phyloP scores from a whole-genome alignment of 2,888 invertebrate species.

The Macaria notata region DNA sequence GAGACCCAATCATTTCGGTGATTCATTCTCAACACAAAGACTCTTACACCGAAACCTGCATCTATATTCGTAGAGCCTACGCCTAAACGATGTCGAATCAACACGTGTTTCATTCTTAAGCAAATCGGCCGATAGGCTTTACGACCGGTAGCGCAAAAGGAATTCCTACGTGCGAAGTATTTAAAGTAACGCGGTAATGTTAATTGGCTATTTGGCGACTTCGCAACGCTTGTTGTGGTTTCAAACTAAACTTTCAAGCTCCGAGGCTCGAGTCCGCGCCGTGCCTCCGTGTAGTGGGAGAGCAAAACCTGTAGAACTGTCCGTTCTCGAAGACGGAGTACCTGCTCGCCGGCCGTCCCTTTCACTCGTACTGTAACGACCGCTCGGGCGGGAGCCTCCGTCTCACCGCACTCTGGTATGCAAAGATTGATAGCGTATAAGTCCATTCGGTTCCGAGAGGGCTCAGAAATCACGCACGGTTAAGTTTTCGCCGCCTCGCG shows the following conservation, averaged over 20 bases:
- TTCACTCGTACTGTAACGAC: conserved; percentile 55
- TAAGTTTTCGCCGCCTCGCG: conserved; percentile 80
- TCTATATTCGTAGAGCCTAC: background rate
- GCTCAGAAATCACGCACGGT: conserved; percentile 80
- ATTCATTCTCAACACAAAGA: conserved; percentile 19
- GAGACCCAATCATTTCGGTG: conserved; percentile 28
- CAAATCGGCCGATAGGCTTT: conserved; percentile 26
- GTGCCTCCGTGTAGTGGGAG: conserved; percentile 79
- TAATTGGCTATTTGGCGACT: conserved; percentile 46
- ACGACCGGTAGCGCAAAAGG: conserved; percentile 32
- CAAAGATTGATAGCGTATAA: conserved; percentile 82
- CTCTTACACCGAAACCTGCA: background rate
- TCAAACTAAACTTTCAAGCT: conserved; percentile 74
- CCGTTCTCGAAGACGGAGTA: conserved; percentile 74
- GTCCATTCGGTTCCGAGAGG: conserved; percentile 81
- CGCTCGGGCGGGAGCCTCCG: conserved; percentile 56
- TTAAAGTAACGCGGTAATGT: conserved; percentile 28
- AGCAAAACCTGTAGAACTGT: conserved; percentile 81
- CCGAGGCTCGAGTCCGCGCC: conserved; percentile 71
- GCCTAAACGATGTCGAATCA: conserved; percentile 5
- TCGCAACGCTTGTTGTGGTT: conserved; percentile 62
- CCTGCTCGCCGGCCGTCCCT: conserved; percentile 71
- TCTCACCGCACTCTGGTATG: conserved; percentile 80
- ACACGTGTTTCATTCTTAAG: conserved; percentile 35
- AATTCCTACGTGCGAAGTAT: conserved; percentile 28